These are phyloP conservation scores for Dasypogon diadema DNA, from an alignment of 2,888 invertebrate species.

Conservation along the genomic window DNA sequence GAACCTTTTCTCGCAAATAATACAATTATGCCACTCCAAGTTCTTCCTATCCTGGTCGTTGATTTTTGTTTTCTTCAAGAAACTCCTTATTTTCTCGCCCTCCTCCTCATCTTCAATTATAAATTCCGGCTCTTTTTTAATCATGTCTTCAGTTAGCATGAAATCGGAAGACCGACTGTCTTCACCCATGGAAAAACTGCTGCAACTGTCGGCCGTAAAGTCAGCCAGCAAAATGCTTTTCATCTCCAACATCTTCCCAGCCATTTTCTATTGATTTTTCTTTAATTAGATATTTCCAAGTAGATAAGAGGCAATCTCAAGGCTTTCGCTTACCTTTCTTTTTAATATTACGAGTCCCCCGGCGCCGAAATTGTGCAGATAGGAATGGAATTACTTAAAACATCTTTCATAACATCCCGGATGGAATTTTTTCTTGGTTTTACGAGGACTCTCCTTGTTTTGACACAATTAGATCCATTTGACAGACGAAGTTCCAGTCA, in stretches of 20 bases:
- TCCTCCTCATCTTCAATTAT: conserved; percentile 53
- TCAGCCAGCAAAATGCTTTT: conserved; percentile 53
- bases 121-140: conserved; percentile 55
- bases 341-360: no score
- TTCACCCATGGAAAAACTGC: conserved; percentile 42
- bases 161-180: conserved; percentile 29
- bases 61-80: conserved; percentile 37
- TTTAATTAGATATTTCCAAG: neutral
- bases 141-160: conserved; percentile 50
- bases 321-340: no score
- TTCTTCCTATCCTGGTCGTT: conserved; percentile 40
- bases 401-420: neutral
- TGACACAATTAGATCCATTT: neutral
- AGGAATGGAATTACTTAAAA: neutral
- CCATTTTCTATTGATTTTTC: conserved; percentile 52
- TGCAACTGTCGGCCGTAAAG: conserved; percentile 51
- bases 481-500: neutral
- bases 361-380: no score
- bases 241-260: conserved; percentile 56
- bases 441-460: neutral
- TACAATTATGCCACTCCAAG: conserved; percentile 54
- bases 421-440: neutral
- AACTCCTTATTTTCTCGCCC: conserved; percentile 42
- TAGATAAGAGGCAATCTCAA: no score
- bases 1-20: conserved; percentile 54